Evolutionary conservation across 2,113 vertebrate species (phyloP).

Genomic region (Charina bottae): DNA sequence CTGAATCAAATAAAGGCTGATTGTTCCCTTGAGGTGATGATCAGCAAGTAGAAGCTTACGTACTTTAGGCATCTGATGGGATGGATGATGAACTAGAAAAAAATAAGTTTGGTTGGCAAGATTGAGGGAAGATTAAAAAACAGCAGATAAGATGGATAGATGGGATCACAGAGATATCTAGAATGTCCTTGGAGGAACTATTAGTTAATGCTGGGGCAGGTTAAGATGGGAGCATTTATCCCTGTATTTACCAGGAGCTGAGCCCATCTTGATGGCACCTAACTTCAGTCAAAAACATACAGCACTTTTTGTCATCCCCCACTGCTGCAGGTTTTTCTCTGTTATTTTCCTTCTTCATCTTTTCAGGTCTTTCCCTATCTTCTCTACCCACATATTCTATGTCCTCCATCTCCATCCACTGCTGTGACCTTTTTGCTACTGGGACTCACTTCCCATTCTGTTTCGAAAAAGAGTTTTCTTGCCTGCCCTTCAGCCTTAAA

Average conservation of each 20-base stretch:
- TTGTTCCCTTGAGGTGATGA: background rate
- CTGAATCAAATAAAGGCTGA: background rate
- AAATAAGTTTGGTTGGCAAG: background rate
- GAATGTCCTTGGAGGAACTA: background rate
- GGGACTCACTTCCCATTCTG: background rate
- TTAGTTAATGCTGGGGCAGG: background rate
- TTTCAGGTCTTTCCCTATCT: background rate
- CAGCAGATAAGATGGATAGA: background rate
- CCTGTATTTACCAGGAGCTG: background rate
- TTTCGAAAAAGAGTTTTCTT: constrained; percentile 2
- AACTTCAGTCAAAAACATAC: background rate
- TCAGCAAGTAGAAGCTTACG: background rate
- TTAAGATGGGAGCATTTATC: background rate
- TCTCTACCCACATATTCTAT: background rate
- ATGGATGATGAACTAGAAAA: background rate
- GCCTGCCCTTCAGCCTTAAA: background rate
- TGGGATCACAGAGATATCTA: background rate
- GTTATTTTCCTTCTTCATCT: background rate
- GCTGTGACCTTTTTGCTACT: background rate
- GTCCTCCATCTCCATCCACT: background rate
- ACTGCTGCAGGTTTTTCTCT: background rate
- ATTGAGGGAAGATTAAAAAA: background rate
- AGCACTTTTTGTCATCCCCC: background rate
- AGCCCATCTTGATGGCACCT: background rate
- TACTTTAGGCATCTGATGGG: background rate